These are phyloP conservation scores for Petrocephalus sullivani DNA, from an alignment of 2,797 vertebrate genomes.

Conservation along the genomic window DNA sequence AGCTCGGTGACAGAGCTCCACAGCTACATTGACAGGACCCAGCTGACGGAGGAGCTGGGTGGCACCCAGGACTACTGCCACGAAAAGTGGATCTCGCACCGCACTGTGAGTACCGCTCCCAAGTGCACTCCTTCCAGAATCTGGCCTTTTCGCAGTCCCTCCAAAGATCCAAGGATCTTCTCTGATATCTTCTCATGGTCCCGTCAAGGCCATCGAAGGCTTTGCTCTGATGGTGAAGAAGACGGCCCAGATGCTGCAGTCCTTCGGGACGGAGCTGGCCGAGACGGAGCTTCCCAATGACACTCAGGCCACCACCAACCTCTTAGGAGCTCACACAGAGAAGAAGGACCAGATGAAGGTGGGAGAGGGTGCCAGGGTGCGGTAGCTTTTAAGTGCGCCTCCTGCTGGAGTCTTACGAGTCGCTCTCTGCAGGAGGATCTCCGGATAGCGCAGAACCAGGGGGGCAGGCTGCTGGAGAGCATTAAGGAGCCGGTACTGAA, in stretches of 20 bases:
- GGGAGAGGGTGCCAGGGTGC: neutral
- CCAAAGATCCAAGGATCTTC: neutral
- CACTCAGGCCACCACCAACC: conserved; percentile 72
- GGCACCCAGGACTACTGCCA: conserved; percentile 93
- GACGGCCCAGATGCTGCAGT: conserved; percentile 86
- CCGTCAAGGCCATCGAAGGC: conserved; percentile 72
- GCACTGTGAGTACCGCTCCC: conserved; percentile 64
- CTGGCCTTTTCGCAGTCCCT: neutral
- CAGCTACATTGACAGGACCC: conserved; percentile 83
- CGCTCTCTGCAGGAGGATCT: conserved; percentile 71
- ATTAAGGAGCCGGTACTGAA: conserved; percentile 76
- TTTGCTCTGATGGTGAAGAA: conserved; percentile 94
- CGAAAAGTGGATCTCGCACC: conserved; percentile 85
- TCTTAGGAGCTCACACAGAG: conserved; percentile 74
- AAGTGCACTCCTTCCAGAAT: neutral
- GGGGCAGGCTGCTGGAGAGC: conserved; percentile 72
- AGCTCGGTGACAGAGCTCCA: conserved; percentile 92
- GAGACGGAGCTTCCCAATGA: conserved; percentile 93
- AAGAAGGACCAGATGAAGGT: conserved; percentile 91
- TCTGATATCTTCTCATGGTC: conserved; percentile 3
- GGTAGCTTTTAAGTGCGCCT: neutral
- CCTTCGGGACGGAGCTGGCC: conserved; percentile 88
- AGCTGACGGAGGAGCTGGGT: conserved; percentile 90
- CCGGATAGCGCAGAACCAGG: conserved; percentile 72
- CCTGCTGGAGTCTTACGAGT: neutral